Conservation (phyloP, 2,797 vertebrate genomes). For the Mastacembelus armatus region DNA sequence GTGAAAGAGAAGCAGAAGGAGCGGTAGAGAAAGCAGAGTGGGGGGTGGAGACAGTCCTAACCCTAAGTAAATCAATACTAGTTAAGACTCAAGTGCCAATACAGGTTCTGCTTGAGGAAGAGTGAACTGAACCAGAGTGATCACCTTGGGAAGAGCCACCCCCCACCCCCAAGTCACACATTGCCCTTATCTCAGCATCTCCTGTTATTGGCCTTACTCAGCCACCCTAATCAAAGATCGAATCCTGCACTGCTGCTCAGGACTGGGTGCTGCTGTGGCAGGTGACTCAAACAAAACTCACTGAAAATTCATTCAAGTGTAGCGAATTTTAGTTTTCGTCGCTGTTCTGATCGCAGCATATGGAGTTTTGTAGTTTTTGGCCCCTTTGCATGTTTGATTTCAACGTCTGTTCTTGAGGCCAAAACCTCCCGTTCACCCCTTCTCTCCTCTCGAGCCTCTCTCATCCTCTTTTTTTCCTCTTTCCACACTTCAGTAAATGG, state of each 20-base stretch:
- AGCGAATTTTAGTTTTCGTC: conserved; percentile 33
- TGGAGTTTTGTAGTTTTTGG: conserved; percentile 59
- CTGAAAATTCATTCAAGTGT: background rate
- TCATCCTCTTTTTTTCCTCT: conserved; percentile 8
- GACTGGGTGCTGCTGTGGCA: background rate
- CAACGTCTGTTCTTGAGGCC: conserved; percentile 50
- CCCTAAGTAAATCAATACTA: conserved; percentile 81
- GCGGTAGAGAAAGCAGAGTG: conserved; percentile 27
- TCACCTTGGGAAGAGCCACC: conserved; percentile 77
- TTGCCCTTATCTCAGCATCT: conserved; percentile 77
- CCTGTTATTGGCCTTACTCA: conserved; percentile 72
- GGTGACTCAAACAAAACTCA: conserved; percentile 33
- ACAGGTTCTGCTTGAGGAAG: conserved; percentile 80
- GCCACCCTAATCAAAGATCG: conserved; percentile 76
- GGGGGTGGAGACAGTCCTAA: conserved; percentile 66
- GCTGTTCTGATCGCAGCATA: conserved; percentile 48
- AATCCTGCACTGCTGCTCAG: conserved; percentile 62
- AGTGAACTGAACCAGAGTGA: conserved; percentile 77
- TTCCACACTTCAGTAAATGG: conserved; percentile 56
- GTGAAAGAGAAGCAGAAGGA: conserved; percentile 57
- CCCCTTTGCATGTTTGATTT: conserved; percentile 43
- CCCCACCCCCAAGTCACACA: conserved; percentile 45
- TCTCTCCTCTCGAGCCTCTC: background rate
- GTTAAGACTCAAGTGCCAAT: conserved; percentile 83
- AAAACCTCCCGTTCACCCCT: conserved; percentile 18